Evolutionary conservation across 2,113 vertebrate species (phyloP).

Genomic region (Chloropsis cyanopogon): DNA sequence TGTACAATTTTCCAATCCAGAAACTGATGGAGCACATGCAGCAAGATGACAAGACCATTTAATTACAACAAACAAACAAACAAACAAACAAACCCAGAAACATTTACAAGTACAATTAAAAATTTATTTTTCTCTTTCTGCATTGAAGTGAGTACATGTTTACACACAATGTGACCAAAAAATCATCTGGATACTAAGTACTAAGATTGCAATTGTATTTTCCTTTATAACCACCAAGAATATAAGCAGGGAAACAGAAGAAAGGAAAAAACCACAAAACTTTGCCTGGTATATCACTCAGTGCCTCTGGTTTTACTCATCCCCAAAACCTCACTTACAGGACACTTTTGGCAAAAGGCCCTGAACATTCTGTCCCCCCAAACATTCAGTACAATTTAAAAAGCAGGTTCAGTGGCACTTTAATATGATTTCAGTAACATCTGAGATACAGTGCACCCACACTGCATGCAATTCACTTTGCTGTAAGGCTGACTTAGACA

Average conservation of each 20-base stretch:
- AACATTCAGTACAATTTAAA: neutral
- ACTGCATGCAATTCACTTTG: neutral
- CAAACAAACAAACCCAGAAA: neutral
- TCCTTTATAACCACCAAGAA: neutral
- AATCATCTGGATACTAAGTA: neutral
- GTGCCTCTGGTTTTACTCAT: neutral
- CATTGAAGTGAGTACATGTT: constrained; percentile 47
- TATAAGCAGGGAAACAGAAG: neutral
- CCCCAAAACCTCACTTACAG: neutral
- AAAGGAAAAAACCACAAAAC: neutral
- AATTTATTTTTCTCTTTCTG: constrained; percentile 73
- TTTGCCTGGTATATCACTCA: neutral
- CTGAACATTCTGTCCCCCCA: neutral
- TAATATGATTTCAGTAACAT: constrained; percentile 7
- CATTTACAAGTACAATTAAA: constrained; percentile 60
- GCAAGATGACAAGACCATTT: neutral
- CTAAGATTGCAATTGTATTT: neutral
- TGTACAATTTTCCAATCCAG: neutral
- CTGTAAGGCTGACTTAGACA: constrained; percentile 47
- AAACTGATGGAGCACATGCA: neutral
- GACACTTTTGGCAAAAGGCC: constrained; percentile 7
- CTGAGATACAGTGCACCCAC: constrained; percentile 20
- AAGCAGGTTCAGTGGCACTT: constrained; percentile 44
- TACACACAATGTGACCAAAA: constrained; percentile 16
- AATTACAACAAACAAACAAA: neutral